Evolutionary conservation across 2,888 invertebrate species (phyloP).

Genomic region (Dorcus parallelipipedus): DNA sequence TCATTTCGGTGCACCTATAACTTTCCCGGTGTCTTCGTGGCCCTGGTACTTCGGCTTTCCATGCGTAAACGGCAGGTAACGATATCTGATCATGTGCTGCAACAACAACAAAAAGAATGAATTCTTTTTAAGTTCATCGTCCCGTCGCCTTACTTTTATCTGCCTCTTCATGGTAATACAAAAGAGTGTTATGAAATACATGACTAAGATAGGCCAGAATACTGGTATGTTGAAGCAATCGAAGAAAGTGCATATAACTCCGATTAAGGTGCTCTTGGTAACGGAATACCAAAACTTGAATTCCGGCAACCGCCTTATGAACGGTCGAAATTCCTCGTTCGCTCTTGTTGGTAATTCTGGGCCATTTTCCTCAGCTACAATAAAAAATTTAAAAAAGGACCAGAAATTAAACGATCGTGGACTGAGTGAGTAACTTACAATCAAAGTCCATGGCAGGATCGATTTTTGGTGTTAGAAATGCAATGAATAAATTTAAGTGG

Average conservation of each 20-base stretch:
- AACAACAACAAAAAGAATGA: slow-evolving; percentile 41
- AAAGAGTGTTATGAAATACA: slow-evolving; percentile 98
- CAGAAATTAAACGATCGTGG: not conserved
- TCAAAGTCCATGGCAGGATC: slow-evolving; percentile 96
- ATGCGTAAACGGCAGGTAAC: slow-evolving; percentile 97
- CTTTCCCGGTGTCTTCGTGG: slow-evolving; percentile 48
- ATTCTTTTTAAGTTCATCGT: slow-evolving; percentile 9
- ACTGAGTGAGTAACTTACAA: slow-evolving; percentile 55
- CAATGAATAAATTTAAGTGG: slow-evolving; percentile 98
- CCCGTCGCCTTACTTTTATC: slow-evolving; percentile 78
- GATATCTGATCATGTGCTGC: slow-evolving; percentile 99
- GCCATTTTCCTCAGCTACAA: slow-evolving; percentile 72
- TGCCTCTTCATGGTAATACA: slow-evolving; percentile 99
- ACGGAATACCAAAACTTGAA: slow-evolving; percentile 99
- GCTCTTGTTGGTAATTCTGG: slow-evolving; percentile 92
- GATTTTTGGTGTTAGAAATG: slow-evolving; percentile 99
- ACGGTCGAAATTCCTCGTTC: slow-evolving; percentile 98
- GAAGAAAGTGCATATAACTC: slow-evolving; percentile 90
- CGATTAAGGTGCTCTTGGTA: slow-evolving; percentile 88
- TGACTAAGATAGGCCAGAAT: slow-evolving; percentile 99
- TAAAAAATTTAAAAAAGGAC: not conserved
- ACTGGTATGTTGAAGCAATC: slow-evolving; percentile 99
- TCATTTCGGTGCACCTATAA: slow-evolving; percentile 50
- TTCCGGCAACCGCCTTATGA: slow-evolving; percentile 94
- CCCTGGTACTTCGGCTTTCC: slow-evolving; percentile 95